Conservation (phyloP, 2,113 vertebrate species). For the Turnix velox region DNA sequence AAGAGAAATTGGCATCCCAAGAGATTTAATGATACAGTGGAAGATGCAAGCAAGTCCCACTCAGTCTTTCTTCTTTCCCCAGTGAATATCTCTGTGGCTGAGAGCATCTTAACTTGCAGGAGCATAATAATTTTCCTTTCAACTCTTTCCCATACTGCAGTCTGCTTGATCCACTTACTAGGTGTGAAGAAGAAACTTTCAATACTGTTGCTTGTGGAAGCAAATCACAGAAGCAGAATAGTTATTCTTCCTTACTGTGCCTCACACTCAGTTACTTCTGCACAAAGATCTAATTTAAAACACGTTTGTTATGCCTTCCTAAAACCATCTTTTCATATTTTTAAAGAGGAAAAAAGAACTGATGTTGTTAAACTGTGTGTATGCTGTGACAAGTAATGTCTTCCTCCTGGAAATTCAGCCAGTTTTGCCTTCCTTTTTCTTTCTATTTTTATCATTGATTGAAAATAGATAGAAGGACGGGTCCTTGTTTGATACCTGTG, state of each 20-base stretch:
- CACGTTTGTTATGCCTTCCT: neutral
- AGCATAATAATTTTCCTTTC: neutral
- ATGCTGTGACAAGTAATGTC: neutral
- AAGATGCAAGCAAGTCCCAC: neutral
- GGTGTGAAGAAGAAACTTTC: neutral
- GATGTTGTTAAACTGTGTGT: neutral
- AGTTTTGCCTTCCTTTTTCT: neutral
- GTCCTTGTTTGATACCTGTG: neutral
- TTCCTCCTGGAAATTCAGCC: neutral
- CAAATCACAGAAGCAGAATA: neutral
- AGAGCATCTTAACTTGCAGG: neutral
- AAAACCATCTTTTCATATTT: neutral
- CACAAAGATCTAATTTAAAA: slow-evolving; percentile 22
- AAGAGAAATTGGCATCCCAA: slow-evolving; percentile 1
- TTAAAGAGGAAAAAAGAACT: neutral
- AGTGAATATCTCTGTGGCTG: neutral
- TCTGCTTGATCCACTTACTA: neutral
- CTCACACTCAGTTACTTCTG: neutral
- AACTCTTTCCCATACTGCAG: neutral
- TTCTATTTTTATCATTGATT: neutral
- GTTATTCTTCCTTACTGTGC: slow-evolving; percentile 6
- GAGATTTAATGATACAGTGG: neutral
- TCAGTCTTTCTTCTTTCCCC: neutral
- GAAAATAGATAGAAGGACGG: neutral
- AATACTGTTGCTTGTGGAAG: neutral